phyloP scores from a whole-genome alignment of 1,140 invertebrate genomes.

The Dreissena polymorpha region DNA sequence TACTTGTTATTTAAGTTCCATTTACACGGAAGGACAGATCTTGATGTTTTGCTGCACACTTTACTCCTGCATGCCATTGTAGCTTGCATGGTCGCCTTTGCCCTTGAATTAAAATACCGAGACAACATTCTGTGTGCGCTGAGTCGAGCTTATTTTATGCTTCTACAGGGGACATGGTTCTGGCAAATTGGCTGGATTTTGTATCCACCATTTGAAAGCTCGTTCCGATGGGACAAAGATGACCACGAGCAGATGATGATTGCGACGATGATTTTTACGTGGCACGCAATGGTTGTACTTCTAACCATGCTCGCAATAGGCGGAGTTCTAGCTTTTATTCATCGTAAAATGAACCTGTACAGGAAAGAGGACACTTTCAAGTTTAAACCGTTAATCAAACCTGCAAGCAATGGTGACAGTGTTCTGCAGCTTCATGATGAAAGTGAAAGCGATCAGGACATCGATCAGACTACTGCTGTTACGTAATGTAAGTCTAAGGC shows the following conservation, averaged over 20 bases:
- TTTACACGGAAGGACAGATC: slow-evolving; percentile 79
- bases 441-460: slow-evolving; percentile 67
- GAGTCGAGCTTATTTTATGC: slow-evolving; percentile 76
- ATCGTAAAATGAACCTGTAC: slow-evolving; percentile 59
- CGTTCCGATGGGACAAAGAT: slow-evolving; percentile 77
- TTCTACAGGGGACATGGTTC: slow-evolving; percentile 82
- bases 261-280: slow-evolving; percentile 80
- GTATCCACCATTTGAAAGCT: slow-evolving; percentile 79
- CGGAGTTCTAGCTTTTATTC: slow-evolving; percentile 63
- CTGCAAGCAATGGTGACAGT: slow-evolving; percentile 67
- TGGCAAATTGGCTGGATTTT: slow-evolving; percentile 81
- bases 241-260: slow-evolving; percentile 81
- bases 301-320: slow-evolving; percentile 74
- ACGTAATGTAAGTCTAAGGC: no score
- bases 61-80: slow-evolving; percentile 79
- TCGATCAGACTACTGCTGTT: slow-evolving; percentile 52
- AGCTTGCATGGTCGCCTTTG: slow-evolving; percentile 66
- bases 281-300: slow-evolving; percentile 78
- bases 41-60: slow-evolving; percentile 81
- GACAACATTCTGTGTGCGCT: slow-evolving; percentile 77
- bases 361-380: slow-evolving; percentile 57
- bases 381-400: slow-evolving; percentile 66
- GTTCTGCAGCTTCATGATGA: slow-evolving; percentile 67
- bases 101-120: slow-evolving; percentile 79
- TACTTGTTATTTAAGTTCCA: slow-evolving; percentile 81